A percentile compares a stretch with the other conserved stretches of the same genome.
Conservation (phyloP, 2,888 invertebrate genomes). For the Limulus polyphemus region DNA sequence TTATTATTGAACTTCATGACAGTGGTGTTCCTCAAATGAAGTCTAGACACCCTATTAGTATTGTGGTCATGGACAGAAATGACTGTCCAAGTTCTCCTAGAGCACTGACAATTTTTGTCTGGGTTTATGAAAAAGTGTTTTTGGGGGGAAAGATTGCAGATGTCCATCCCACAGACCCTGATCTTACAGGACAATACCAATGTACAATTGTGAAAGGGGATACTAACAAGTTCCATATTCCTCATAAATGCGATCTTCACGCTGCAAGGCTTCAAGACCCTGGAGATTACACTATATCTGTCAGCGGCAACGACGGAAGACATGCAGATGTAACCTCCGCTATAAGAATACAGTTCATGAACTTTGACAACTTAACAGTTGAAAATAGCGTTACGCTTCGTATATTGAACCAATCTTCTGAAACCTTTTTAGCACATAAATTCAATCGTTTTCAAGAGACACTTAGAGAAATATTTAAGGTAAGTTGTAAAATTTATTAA, state of each 20-base stretch:
- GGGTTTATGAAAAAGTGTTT: slow-evolving; percentile 42
- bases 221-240: slow-evolving; percentile 45
- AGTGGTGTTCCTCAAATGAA: slow-evolving; percentile 70
- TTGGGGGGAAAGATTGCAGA: slow-evolving; percentile 75
- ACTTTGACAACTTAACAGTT: slow-evolving; percentile 66
- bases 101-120: slow-evolving; percentile 61
- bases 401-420: slow-evolving; percentile 57
- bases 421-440: slow-evolving; percentile 59
- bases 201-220: slow-evolving; percentile 54
- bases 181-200: slow-evolving; percentile 73
- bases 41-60: slow-evolving; percentile 60
- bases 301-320: slow-evolving; percentile 78
- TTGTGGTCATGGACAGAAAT: slow-evolving; percentile 72
- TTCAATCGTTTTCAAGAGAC: slow-evolving; percentile 61
- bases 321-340: slow-evolving; percentile 76
- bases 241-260: slow-evolving; percentile 63
- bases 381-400: slow-evolving; percentile 67
- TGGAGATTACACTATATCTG: slow-evolving; percentile 47
- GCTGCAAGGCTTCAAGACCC: slow-evolving; percentile 49
- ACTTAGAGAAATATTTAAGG: slow-evolving; percentile 49
- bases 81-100: slow-evolving; percentile 77
- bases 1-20: slow-evolving; percentile 73
- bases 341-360: slow-evolving; percentile 65
- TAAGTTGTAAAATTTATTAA: slow-evolving; percentile 5
- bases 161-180: slow-evolving; percentile 82